phyloP scores from a whole-genome alignment of 2,797 vertebrate species.

The Dermochelys coriacea region DNA sequence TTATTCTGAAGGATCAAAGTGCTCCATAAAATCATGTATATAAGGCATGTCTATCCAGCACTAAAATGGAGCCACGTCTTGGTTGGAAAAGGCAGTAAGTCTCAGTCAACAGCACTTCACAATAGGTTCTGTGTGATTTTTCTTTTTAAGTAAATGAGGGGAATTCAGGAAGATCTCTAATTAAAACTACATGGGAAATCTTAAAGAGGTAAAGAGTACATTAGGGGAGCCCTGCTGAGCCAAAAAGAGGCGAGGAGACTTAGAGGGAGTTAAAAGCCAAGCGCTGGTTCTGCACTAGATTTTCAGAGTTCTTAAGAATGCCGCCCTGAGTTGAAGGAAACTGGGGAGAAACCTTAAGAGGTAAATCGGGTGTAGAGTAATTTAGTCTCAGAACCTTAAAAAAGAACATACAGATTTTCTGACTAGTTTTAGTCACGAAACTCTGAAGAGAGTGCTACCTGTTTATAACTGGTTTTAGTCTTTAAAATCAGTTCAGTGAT shows the following conservation, averaged over 20 bases:
- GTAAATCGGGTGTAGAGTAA: neutral
- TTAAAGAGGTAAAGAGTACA: neutral
- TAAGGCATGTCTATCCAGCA: neutral
- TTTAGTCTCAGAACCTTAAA: neutral
- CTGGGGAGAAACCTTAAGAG: neutral
- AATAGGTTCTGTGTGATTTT: neutral
- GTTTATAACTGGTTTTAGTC: neutral
- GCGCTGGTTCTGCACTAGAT: neutral
- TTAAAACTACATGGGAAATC: neutral
- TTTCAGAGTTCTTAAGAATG: neutral
- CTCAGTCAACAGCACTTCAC: neutral
- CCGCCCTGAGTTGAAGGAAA: neutral
- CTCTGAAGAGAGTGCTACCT: neutral
- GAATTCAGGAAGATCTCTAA: neutral
- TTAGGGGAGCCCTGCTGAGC: neutral
- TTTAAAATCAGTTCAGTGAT: fast-evolving
- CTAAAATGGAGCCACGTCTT: neutral
- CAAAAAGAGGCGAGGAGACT: neutral
- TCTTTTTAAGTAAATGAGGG: neutral
- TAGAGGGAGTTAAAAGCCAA: neutral
- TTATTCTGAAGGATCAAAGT: neutral
- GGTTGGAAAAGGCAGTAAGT: neutral
- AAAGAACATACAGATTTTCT: neutral
- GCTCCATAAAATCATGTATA: neutral
- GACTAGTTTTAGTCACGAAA: neutral